These are phyloP conservation scores for Phaedon cochleariae DNA, from an alignment of 2,888 invertebrate species.

Conservation along the genomic window DNA sequence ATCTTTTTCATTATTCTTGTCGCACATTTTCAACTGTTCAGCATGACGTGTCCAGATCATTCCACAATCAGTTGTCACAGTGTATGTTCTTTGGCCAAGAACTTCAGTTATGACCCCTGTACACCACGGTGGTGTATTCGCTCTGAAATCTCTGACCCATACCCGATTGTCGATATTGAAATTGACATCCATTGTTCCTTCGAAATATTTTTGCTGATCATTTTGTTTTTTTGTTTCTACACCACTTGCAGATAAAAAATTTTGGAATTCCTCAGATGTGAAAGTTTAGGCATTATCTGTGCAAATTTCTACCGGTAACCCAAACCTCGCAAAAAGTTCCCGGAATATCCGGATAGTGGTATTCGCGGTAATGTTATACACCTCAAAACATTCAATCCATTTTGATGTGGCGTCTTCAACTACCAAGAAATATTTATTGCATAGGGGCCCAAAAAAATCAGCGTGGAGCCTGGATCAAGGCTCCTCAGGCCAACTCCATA, in stretches of 20 bases:
- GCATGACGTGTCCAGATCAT: neutral
- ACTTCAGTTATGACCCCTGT: neutral
- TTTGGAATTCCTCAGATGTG: neutral
- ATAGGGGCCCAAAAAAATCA: no score
- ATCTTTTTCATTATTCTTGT: neutral
- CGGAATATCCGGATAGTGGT: conserved; percentile 9
- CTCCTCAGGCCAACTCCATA: conserved; percentile 9
- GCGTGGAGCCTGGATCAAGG: conserved; percentile 13
- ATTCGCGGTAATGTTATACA: neutral
- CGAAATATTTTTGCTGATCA: neutral
- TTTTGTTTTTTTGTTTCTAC: neutral
- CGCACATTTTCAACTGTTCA: neutral
- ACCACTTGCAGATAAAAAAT: neutral
- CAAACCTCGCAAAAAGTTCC: no score
- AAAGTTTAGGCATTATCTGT: no score
- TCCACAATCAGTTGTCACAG: neutral
- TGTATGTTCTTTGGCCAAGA: neutral
- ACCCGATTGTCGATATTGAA: no score
- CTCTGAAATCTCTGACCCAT: no score
- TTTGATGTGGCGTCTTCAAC: conserved; percentile 16
- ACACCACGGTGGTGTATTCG: no score
- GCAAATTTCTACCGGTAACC: no score
- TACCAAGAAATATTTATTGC: neutral
- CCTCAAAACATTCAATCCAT: conserved; percentile 20
- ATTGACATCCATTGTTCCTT: no score